These are phyloP conservation scores for Peromyscus nudipes DNA, from an alignment of 2,797 vertebrate species.

Conservation along the genomic window DNA sequence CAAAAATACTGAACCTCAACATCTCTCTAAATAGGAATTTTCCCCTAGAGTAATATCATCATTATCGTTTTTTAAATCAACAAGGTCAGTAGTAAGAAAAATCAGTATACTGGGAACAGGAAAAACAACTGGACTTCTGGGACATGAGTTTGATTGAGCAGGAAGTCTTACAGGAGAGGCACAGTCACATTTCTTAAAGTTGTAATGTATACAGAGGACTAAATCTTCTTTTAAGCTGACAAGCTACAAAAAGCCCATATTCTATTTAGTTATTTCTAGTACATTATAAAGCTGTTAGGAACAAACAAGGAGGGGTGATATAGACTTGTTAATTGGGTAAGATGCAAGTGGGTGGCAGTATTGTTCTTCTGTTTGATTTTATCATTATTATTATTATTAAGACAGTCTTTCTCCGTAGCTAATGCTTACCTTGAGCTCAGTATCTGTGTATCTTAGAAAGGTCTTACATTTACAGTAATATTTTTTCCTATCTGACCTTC, in stretches of 20 bases:
- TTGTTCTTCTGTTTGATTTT: background rate
- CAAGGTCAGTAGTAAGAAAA: slow-evolving; percentile 21
- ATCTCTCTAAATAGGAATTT: background rate
- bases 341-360: background rate
- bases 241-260: background rate
- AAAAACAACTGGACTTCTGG: background rate
- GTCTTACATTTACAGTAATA: background rate
- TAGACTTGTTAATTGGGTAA: background rate
- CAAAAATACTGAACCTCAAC: background rate
- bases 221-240: slow-evolving; percentile 12
- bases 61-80: slow-evolving; percentile 31
- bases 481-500: background rate
- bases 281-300: background rate
- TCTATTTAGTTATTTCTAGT: slow-evolving; percentile 4
- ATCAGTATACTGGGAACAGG: background rate
- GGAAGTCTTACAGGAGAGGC: background rate
- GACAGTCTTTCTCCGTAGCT: background rate
- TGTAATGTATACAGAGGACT: background rate
- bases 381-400: no score
- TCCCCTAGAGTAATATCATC: background rate
- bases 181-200: background rate
- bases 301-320: background rate
- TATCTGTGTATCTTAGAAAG: background rate
- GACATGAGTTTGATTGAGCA: background rate
- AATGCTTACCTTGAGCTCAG: background rate